A percentile compares a stretch with the other conserved stretches of the same genome.
Evolutionary conservation across 2,888 invertebrate genomes (phyloP).

Genomic region (Drosophila robusta): DNA sequence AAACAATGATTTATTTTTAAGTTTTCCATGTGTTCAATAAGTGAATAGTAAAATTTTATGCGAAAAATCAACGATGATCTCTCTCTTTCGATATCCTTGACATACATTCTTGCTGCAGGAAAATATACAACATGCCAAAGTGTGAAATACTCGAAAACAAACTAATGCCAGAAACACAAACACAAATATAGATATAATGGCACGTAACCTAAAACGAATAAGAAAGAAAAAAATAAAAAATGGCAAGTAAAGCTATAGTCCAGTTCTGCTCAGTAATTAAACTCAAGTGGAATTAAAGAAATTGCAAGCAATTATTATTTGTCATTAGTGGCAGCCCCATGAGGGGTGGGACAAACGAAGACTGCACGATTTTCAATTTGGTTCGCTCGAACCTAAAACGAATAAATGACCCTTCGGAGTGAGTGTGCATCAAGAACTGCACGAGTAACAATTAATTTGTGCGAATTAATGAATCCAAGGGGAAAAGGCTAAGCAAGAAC

Average conservation of each 20-base stretch:
- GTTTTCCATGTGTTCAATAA: too few relatives aligned
- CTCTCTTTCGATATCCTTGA: too few relatives aligned
- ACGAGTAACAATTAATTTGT: constrained; percentile 73
- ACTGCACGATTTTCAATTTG: constrained; percentile 42
- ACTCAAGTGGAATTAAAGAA: constrained; percentile 73
- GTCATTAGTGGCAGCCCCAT: constrained; percentile 56
- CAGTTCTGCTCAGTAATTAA: constrained; percentile 61
- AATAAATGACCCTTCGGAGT: constrained; percentile 53
- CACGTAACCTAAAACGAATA: not conserved
- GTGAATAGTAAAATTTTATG: too few relatives aligned
- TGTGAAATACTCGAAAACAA: not conserved
- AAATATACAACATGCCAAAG: not conserved
- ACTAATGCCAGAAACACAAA: not conserved
- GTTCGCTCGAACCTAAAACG: constrained; percentile 11
- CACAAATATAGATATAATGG: not conserved
- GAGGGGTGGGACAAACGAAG: constrained; percentile 8
- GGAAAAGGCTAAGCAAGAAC: constrained; percentile 21
- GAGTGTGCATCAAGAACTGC: constrained; percentile 61
- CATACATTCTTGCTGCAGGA: not conserved
- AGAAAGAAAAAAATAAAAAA: constrained; percentile 11
- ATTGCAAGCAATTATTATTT: constrained; percentile 77
- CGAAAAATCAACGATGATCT: too few relatives aligned
- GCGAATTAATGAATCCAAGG: constrained; percentile 67
- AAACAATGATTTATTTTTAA: not conserved
- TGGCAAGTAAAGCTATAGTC: constrained; percentile 11